Conservation (phyloP, 2,888 invertebrate species). For the Cephus spinipes region DNA sequence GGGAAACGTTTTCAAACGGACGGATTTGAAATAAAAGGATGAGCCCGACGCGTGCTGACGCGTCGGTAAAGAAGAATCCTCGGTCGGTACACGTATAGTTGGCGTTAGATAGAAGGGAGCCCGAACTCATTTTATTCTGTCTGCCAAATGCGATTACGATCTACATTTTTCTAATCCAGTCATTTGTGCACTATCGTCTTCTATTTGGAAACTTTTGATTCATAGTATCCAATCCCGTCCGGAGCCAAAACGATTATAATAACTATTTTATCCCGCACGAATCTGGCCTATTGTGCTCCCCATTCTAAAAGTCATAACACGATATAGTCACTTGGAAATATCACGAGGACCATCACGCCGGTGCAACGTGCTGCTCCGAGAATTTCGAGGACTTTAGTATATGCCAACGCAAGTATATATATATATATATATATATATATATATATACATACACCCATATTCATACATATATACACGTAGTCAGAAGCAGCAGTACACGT, state of each 20-base stretch:
- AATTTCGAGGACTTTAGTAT: constrained; percentile 33
- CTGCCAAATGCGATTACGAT: constrained; percentile 42
- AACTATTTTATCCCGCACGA: constrained; percentile 66
- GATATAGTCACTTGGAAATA: constrained; percentile 56
- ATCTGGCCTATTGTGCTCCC: constrained; percentile 66
- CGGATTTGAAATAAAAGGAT: no score
- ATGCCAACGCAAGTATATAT: neutral
- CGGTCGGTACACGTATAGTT: no score
- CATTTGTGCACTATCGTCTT: constrained; percentile 46
- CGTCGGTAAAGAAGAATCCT: no score
- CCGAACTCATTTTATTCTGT: constrained; percentile 25
- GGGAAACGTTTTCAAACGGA: no score
- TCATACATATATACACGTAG: constrained; percentile 8
- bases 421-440: constrained; percentile 13
- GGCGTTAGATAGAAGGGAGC: neutral
- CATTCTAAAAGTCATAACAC: constrained; percentile 66
- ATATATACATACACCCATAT: constrained; percentile 7
- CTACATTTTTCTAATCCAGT: constrained; percentile 50
- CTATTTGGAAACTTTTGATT: constrained; percentile 38
- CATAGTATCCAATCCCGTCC: constrained; percentile 32
- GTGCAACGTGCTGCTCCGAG: constrained; percentile 38
- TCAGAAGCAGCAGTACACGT: neutral
- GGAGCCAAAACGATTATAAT: constrained; percentile 64
- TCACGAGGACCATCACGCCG: constrained; percentile 15
- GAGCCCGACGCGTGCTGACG: no score